These are phyloP conservation scores for Anarhynchus alexandrinus DNA, from an alignment of 2,113 vertebrate species.

Conservation along the genomic window DNA sequence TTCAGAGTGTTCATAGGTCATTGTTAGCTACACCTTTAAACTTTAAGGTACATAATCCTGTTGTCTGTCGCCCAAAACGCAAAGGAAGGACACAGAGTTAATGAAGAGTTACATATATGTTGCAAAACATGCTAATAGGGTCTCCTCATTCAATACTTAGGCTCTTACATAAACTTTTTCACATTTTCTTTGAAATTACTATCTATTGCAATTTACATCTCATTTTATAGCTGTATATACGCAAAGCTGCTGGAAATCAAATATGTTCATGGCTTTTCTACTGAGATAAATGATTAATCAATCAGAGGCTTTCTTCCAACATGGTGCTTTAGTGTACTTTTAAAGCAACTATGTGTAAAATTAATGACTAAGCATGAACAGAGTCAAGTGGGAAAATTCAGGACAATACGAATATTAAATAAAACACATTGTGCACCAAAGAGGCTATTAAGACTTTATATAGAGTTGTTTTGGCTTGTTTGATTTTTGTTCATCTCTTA, in stretches of 20 bases:
- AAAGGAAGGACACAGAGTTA: neutral
- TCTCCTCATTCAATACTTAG: neutral
- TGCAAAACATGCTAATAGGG: neutral
- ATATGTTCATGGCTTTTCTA: slow-evolving; percentile 16
- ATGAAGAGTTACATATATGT: neutral
- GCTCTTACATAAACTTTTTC: neutral
- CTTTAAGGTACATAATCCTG: slow-evolving; percentile 22
- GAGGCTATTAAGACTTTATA: neutral
- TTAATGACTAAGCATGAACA: slow-evolving; percentile 16
- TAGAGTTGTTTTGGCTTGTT: neutral
- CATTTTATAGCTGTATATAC: slow-evolving; percentile 16
- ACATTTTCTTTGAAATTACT: neutral
- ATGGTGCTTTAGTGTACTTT: neutral
- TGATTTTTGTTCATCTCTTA: neutral
- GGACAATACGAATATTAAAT: neutral
- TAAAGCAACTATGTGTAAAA: slow-evolving; percentile 34
- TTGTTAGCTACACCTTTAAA: slow-evolving; percentile 62
- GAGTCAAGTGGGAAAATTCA: slow-evolving; percentile 13
- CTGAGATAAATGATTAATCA: slow-evolving; percentile 59
- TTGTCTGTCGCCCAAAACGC: slow-evolving; percentile 22
- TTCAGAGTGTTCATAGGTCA: slow-evolving; percentile 51
- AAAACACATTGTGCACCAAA: neutral
- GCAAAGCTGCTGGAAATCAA: slow-evolving; percentile 10
- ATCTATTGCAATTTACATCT: neutral
- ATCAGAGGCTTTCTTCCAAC: slow-evolving; percentile 23